These are phyloP conservation scores for Chanos chanos DNA, from an alignment of 2,797 vertebrate genomes.

Conservation along the genomic window DNA sequence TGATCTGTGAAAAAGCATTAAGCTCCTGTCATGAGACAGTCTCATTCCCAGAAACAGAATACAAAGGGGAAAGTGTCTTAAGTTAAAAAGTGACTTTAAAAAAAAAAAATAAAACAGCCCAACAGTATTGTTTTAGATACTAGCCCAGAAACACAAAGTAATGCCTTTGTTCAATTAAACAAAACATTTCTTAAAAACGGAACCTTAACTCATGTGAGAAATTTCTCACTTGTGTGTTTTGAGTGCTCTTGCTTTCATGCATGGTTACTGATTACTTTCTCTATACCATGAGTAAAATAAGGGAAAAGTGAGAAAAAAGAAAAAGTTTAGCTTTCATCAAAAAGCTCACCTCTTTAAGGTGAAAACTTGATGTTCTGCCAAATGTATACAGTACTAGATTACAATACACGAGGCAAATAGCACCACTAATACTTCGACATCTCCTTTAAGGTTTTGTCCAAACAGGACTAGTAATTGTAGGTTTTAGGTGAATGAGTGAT, in stretches of 20 bases:
- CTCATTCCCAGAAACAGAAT: no score
- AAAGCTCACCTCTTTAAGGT: conserved; percentile 30
- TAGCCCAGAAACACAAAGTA: background rate
- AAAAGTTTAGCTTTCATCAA: conserved; percentile 21
- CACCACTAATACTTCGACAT: background rate
- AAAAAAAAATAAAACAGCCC: background rate
- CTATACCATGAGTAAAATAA: conserved; percentile 9
- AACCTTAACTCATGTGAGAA: conserved; percentile 43
- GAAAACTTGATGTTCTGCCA: background rate
- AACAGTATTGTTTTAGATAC: background rate
- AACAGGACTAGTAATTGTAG: background rate
- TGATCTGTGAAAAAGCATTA: no score
- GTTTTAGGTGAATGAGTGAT: no score
- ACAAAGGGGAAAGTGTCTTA: no score
- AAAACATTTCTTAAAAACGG: conserved; percentile 9
- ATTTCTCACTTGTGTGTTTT: conserved; percentile 33
- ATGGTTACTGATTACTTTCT: conserved; percentile 36
- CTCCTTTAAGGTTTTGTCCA: background rate
- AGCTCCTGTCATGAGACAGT: no score
- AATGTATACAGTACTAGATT: conserved; percentile 1
- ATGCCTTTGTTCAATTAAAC: conserved; percentile 5
- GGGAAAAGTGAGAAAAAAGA: conserved; percentile 35
- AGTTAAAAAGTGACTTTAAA: no score
- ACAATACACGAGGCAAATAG: background rate
- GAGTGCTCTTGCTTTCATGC: conserved; percentile 27